These are phyloP conservation scores for human DNA, from an alignment of 2,113 vertebrate genomes.

Conservation along the genomic window GRCh38 chr20:42219001-42219500, in stretches of 20 bases:
- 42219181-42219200: conserved; percentile 66
- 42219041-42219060: conserved; percentile 72
- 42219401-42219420: not conserved
- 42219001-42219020: conserved; percentile 68
- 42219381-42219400: not conserved
- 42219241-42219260: not conserved
- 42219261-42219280: not conserved
- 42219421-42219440: not conserved
- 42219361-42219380: no score
- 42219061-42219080: conserved; percentile 78
- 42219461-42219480: not conserved
- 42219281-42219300: not conserved
- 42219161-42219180: conserved; percentile 59
- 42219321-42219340: not conserved
- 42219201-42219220: conserved; percentile 75
- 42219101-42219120: conserved; percentile 67
- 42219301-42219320: not conserved
- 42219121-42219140: conserved; percentile 70
- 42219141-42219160: conserved; percentile 57
- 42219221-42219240: conserved; percentile 59
- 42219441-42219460: not conserved
- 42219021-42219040: conserved; percentile 77
- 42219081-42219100: conserved; percentile 75
- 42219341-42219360: not conserved
- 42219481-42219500: not conserved